Percentiles rank a stretch among this genome's conserved stretches.
Evolutionary conservation across 2,113 vertebrate genomes (phyloP).

Genomic region (Dolichotis patagonum): DNA sequence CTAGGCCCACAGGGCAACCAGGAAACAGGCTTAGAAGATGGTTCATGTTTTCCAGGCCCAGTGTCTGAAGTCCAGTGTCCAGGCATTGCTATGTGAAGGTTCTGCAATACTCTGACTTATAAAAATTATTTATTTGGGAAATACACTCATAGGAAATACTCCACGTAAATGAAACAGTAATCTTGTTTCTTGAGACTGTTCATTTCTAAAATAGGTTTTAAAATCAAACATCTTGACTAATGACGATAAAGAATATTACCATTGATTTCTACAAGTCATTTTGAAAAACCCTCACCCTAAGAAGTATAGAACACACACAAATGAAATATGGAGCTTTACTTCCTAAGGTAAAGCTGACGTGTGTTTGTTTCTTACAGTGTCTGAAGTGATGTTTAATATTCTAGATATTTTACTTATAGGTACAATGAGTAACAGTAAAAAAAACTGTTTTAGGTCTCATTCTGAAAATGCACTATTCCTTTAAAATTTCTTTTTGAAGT

Average conservation of each 20-base stretch:
- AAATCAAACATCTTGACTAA: background rate
- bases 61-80: background rate
- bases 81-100: background rate
- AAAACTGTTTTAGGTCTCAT: background rate
- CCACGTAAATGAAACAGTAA: background rate
- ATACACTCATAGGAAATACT: background rate
- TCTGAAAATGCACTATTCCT: constrained; percentile 26
- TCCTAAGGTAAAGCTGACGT: background rate
- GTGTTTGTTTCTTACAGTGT: background rate
- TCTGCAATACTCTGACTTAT: background rate
- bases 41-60: background rate
- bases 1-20: background rate
- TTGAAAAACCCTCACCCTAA: background rate
- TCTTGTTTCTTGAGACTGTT: background rate
- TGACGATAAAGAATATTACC: background rate
- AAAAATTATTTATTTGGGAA: background rate
- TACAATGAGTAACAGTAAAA: background rate
- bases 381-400: background rate
- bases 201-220: background rate
- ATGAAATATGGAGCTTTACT: constrained; percentile 25
- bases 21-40: background rate
- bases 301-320: background rate
- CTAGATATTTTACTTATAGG: background rate
- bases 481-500: constrained; percentile 9
- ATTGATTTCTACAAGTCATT: background rate